These are phyloP conservation scores for Drosophila prolongata DNA, from an alignment of 2,888 invertebrate species.

Conservation along the genomic window DNA sequence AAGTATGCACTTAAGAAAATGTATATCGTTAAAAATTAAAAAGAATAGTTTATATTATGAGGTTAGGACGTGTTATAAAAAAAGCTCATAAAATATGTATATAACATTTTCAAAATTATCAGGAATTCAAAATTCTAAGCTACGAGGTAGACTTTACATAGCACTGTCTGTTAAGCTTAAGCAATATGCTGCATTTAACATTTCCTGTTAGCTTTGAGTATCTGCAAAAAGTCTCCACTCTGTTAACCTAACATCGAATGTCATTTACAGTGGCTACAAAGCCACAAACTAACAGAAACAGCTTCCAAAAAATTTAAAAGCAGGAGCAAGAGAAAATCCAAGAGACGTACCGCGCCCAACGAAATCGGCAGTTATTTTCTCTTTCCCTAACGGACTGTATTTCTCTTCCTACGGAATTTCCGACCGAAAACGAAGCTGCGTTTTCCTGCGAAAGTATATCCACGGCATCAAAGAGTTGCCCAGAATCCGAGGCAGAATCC, in stretches of 20 bases:
- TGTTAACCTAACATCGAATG: slow-evolving; percentile 1
- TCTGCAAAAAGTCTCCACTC: slow-evolving; percentile 35
- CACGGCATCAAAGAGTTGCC: slow-evolving; percentile 43
- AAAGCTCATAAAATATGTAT: no score
- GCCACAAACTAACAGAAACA: slow-evolving; percentile 16
- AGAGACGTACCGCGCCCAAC: slow-evolving; percentile 33
- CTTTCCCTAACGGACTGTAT: neutral
- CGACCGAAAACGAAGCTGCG: slow-evolving; percentile 23
- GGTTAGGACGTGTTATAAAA: no score
- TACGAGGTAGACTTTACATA: no score
- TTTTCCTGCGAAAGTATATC: slow-evolving; percentile 1
- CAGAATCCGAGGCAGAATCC: slow-evolving; percentile 17
- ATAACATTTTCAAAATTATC: no score
- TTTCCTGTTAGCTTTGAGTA: neutral
- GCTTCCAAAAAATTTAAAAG: slow-evolving; percentile 1
- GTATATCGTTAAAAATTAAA: no score
- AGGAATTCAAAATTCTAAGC: no score
- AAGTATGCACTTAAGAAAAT: no score
- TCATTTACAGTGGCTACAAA: slow-evolving; percentile 13
- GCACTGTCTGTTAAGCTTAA: neutral
- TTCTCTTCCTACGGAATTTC: slow-evolving; percentile 11
- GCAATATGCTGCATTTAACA: neutral
- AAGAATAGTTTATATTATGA: no score
- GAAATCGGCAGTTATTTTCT: slow-evolving; percentile 1
- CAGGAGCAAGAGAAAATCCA: neutral